A percentile compares a stretch with the other conserved stretches of the same genome.
phyloP scores from a whole-genome alignment of 2,888 invertebrate genomes.

The Caenorhabditis sp. region DNA sequence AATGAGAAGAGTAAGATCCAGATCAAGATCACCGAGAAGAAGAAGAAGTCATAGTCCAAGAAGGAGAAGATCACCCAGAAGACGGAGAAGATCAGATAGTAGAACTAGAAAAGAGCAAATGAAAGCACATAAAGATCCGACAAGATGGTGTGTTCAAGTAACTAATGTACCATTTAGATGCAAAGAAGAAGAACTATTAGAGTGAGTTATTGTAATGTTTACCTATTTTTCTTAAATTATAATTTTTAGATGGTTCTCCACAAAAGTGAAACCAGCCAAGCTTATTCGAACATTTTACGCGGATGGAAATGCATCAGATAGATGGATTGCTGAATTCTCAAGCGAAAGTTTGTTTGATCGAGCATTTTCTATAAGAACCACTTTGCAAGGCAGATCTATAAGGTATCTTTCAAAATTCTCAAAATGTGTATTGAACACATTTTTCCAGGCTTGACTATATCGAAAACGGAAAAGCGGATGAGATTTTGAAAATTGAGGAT shows the following conservation, averaged over 20 bases:
- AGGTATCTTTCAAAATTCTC: slow-evolving; percentile 13
- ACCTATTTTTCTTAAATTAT: not conserved
- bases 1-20: slow-evolving; percentile 18
- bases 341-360: slow-evolving; percentile 39
- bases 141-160: slow-evolving; percentile 56
- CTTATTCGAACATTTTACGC: slow-evolving; percentile 49
- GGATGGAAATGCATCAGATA: slow-evolving; percentile 60
- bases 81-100: slow-evolving; percentile 19
- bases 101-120: slow-evolving; percentile 12
- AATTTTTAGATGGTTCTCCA: slow-evolving; percentile 44
- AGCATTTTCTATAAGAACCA: slow-evolving; percentile 25
- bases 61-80: slow-evolving; percentile 3
- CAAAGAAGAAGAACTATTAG: slow-evolving; percentile 51
- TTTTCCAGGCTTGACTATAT: slow-evolving; percentile 29
- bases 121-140: slow-evolving; percentile 39
- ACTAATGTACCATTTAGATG: slow-evolving; percentile 62
- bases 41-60: slow-evolving; percentile 19
- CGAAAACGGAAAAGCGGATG: slow-evolving; percentile 45
- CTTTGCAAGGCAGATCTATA: slow-evolving; percentile 34
- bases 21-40: slow-evolving; percentile 12
- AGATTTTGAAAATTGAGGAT: slow-evolving; percentile 46
- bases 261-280: slow-evolving; percentile 44
- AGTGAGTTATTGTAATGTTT: slow-evolving; percentile 43
- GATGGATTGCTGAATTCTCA: slow-evolving; percentile 64
- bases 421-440: not conserved